Evolutionary conservation across 2,113 vertebrate species (phyloP), one percentile per base, ranked within the genome.

Genomic region (Dunckerocampus dactyliophorus): DNA sequence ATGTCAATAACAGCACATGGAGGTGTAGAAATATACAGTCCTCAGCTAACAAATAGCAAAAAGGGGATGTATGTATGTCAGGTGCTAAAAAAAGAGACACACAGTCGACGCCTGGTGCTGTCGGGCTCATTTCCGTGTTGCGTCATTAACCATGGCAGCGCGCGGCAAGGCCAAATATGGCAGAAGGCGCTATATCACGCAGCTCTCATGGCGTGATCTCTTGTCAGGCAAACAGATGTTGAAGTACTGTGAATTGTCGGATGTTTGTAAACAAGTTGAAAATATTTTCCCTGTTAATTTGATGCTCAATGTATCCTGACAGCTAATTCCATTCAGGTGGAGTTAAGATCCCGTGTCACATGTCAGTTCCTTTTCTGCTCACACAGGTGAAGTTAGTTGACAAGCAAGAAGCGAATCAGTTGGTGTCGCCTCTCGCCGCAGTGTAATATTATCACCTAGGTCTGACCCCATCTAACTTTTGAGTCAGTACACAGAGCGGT

Each of bases 31-130:
- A 90, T 90, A 91, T 67, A 87, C 73, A 83, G 7, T 7, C 31
- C 31, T 34, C 74, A 71, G 71, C 79, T 65, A 76, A 84, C 77
- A 68, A 52, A 54, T 65, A 60, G 82, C 72, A 71, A 85, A 73
- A 73, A 81, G 82, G 75, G 82, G 84, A 87, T 89, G 87, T 90
- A 86, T 90, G 88, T 84, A 90, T 89, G 87, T 90, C 80, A 88
- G 88, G 77, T 83, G 76, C 83, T 71, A 85, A 83, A 80, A 83
- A 85, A 43, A 43, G 39, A 77, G 83, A 31, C 74, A 47, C 76
- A 43, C 69, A 72, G 78, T 78, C 49, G 75, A 62, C 69, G 78
- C 74, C 83, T 80, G 76, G 37, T 83, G 84, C 86, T 87, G 90
- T 91, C 90, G 89, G 78, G 74, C 85, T 86, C 56, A 69, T 72